Evolutionary conservation across 2,797 vertebrate genomes (phyloP).

Genomic region (Glyptemys insculpta): DNA sequence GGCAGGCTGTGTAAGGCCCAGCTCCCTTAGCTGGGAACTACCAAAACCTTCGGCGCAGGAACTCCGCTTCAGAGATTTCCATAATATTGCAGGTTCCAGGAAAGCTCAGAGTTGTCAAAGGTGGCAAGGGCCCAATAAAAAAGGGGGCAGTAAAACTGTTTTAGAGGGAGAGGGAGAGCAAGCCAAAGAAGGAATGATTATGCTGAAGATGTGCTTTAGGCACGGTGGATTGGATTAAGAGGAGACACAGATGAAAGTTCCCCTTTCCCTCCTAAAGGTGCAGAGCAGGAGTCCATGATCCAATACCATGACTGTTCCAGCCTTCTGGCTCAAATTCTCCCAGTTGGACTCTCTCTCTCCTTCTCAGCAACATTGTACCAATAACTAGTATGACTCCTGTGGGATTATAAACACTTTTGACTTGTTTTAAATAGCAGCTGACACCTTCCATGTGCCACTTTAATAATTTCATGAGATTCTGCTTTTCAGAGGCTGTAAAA

Average conservation of each 20-base stretch:
- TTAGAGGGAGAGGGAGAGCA: neutral
- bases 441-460: neutral
- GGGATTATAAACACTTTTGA: neutral
- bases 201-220: neutral
- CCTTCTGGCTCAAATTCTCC: neutral
- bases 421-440: constrained; percentile 5
- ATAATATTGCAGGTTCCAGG: neutral
- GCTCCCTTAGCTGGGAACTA: neutral
- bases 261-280: neutral
- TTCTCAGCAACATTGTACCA: neutral
- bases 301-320: neutral
- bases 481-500: constrained; percentile 24
- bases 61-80: neutral
- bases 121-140: neutral
- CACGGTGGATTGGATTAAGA: neutral
- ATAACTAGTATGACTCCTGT: neutral
- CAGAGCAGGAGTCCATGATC: neutral
- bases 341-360: neutral
- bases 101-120: neutral
- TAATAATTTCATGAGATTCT: neutral
- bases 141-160: neutral
- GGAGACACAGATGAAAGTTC: neutral
- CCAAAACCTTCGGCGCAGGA: neutral
- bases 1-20: neutral
- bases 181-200: neutral